Conservation (phyloP, 2,888 invertebrate species). For the Odontothrips loti region DNA sequence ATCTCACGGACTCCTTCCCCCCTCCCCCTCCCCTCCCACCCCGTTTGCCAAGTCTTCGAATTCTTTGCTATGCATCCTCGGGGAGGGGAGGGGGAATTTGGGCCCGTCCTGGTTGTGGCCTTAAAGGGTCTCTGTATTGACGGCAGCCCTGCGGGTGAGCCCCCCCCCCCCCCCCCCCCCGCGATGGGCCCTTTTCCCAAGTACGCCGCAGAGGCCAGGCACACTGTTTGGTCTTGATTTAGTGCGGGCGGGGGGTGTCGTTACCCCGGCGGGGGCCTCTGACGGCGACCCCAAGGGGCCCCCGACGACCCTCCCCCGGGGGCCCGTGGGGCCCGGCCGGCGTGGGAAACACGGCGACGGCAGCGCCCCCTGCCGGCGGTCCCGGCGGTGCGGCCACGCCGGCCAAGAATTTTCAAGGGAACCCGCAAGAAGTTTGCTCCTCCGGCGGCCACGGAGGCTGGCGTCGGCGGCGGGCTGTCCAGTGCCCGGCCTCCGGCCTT, state of each 20-base stretch:
- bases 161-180: neutral
- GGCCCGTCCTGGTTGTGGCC: neutral
- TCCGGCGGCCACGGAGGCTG: neutral
- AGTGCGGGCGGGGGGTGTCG: neutral
- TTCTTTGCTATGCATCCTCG: neutral
- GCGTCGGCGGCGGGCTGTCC: neutral
- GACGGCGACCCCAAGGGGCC: no score
- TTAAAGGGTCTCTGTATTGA: neutral
- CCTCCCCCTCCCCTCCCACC: no score
- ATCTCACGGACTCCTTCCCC: no score
- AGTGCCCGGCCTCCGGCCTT: no score
- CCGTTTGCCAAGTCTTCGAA: no score
- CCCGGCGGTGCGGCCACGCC: neutral
- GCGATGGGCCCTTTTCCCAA: neutral
- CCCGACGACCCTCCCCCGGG: neutral
- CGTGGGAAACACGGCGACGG: neutral
- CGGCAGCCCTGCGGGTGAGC: neutral
- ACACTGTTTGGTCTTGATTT: neutral
- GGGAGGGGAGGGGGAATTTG: neutral
- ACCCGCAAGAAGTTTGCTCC: conserved; percentile 22
- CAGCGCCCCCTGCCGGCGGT: neutral
- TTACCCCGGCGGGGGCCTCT: neutral
- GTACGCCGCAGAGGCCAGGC: neutral
- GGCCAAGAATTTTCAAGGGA: conserved; percentile 23
- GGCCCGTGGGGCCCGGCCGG: neutral